These are phyloP conservation scores for Cyclargus thomasi DNA, from an alignment of 1,140 invertebrate genomes.

Conservation along the genomic window DNA sequence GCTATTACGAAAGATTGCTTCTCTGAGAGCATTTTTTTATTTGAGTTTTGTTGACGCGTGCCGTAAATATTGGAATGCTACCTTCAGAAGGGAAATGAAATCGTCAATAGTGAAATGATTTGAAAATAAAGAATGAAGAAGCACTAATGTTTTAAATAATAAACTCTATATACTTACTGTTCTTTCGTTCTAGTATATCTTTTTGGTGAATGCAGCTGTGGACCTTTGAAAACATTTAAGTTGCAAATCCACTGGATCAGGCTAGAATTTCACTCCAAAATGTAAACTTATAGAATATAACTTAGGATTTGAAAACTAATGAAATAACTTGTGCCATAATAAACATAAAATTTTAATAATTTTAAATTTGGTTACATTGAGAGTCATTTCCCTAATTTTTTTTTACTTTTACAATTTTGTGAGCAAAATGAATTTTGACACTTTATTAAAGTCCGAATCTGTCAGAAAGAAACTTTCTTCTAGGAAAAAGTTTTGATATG, in stretches of 20 bases:
- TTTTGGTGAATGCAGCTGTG: background rate
- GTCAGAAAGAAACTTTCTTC: background rate
- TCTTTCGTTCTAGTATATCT: background rate
- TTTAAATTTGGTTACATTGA: too few relatives aligned
- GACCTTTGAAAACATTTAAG: background rate
- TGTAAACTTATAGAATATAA: background rate
- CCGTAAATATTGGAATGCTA: too few relatives aligned
- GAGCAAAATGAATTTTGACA: background rate
- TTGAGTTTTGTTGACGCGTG: too few relatives aligned
- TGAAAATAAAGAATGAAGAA: too few relatives aligned
- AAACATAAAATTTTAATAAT: too few relatives aligned
- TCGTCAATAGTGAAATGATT: too few relatives aligned
- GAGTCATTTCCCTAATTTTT: too few relatives aligned
- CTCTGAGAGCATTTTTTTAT: too few relatives aligned
- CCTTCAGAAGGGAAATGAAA: too few relatives aligned
- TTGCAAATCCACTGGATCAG: background rate
- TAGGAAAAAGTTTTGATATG: conserved; percentile 7
- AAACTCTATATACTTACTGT: background rate
- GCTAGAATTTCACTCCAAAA: background rate
- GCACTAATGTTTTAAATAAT: too few relatives aligned
- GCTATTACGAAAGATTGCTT: too few relatives aligned
- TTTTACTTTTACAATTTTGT: background rate
- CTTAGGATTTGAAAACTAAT: background rate
- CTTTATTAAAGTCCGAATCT: background rate
- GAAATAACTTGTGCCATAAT: background rate